Evolutionary conservation across 2,113 vertebrate genomes (phyloP), one percentile per base, ranked within the genome.

Genomic region (Geothlypis trichas): DNA sequence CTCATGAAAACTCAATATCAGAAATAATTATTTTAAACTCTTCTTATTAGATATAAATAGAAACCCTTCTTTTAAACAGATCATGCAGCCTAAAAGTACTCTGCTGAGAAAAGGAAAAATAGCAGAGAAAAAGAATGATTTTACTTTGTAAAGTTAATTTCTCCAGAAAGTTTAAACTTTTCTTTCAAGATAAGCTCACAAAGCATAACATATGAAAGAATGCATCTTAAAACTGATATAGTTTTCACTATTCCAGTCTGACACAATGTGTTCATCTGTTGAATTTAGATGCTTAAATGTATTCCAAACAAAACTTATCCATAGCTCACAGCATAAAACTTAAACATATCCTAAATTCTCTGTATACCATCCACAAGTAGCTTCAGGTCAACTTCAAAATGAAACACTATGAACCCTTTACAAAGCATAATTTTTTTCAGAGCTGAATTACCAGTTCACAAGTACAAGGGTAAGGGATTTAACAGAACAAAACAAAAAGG

Each of bases 81-180:
- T 57, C 23, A 65, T 42, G 73, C 39, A 57, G 62, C n/a, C 57
- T 71, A 54, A 90, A 84, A 89, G n/a, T 67, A 71, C 62, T 65
- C 58, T 58, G 93, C 55, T 67, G 49, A 49, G 42, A 89, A 26
- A 78, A 63, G 39, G 59, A 87, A 92, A 95, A 86, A 55, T 66
- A 91, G 65, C 63, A 93, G 91, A 94, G 68, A 94, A 95, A 84
- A 46, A 75, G 72, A 13, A 79, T 80, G 42, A 93, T 57, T 93
- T 54, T 95, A 35, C 31, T 93, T 89, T 72, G 22, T 63, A 79
- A 83, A 83, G 62, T 46, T 54, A 72, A 88, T 81, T 94, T 89
- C 77, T 95, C 31, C 90, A 93, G 37, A 68, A 65, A 83, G 62
- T 61, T 88, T 90, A 54, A 65, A 75, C 49, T 63, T 82, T 37